A percentile compares a stretch with the other conserved stretches of the same genome.
Conservation (phyloP, 1,140 invertebrate species). For the Kradibia gibbosae region DNA sequence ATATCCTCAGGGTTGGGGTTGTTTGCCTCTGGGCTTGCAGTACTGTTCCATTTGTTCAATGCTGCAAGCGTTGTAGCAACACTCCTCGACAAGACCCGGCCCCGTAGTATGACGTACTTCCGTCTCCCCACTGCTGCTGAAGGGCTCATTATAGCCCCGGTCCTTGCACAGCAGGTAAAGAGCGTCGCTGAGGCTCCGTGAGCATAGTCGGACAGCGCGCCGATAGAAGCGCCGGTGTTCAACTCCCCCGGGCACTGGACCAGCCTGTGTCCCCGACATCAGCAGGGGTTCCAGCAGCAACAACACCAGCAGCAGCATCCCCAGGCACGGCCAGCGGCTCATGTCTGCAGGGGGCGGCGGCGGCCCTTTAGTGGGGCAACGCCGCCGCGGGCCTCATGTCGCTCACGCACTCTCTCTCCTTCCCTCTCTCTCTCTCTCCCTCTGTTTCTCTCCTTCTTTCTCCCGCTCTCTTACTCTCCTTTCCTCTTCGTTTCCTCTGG, state of each 20-base stretch:
- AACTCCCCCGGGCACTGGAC: background rate
- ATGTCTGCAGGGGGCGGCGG: conserved; percentile 4
- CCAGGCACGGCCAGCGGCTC: conserved; percentile 37
- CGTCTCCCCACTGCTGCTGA: conserved; percentile 59
- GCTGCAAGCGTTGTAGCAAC: conserved; percentile 62
- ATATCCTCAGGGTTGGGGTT: background rate
- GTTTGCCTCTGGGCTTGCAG: conserved; percentile 57
- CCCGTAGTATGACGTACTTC: conserved; percentile 50
- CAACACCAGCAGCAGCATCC: conserved; percentile 38
- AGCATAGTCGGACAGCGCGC: conserved; percentile 58
- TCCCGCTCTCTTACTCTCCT: background rate
- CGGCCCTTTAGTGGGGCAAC: background rate
- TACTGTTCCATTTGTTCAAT: conserved; percentile 61
- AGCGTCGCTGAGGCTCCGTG: conserved; percentile 60
- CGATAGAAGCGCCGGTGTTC: conserved; percentile 45
- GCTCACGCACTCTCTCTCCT: conserved; percentile 49
- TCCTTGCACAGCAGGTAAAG: conserved; percentile 58
- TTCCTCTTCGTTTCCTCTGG: background rate
- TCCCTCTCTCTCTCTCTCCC: background rate
- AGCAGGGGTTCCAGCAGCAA: conserved; percentile 32
- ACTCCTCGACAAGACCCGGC: conserved; percentile 65
- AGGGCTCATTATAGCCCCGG: conserved; percentile 64
- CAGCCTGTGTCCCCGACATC: conserved; percentile 6
- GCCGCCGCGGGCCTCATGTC: conserved; percentile 46
- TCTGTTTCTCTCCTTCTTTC: background rate